Conservation (phyloP, 2,888 invertebrate genomes). For the Ecliptopera silaceata region DNA sequence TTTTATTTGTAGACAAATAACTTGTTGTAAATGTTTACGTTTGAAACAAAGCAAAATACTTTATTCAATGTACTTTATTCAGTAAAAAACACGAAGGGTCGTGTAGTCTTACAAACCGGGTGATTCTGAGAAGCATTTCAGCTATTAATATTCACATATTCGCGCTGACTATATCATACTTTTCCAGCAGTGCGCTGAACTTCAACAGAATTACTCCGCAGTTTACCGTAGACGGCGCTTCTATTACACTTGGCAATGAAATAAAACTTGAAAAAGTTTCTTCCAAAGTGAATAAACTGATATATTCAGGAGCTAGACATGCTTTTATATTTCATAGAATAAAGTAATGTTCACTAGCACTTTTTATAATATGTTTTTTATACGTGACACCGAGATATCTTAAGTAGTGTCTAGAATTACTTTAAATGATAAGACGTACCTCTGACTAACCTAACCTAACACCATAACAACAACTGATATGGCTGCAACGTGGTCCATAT, state of each 20-base stretch:
- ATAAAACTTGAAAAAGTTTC: constrained; percentile 3
- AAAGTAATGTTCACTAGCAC: background rate
- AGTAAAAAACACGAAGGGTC: no score
- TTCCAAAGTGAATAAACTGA: background rate
- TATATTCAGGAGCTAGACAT: background rate
- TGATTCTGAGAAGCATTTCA: background rate
- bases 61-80: no score
- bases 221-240: background rate
- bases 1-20: no score
- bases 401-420: no score
- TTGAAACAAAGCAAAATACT: no score
- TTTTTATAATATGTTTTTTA: background rate
- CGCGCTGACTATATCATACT: background rate
- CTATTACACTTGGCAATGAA: constrained; percentile 8
- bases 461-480: no score
- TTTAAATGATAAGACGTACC: no score
- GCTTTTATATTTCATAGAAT: background rate
- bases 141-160: constrained; percentile 5
- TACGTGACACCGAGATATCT: no score
- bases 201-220: constrained; percentile 7
- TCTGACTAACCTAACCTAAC: no score
- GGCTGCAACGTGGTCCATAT: no score
- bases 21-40: no score
- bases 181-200: background rate
- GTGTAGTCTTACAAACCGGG: no score